These are phyloP conservation scores for Drosophila pallidifrons DNA, from an alignment of 1,140 invertebrate species.

Conservation along the genomic window DNA sequence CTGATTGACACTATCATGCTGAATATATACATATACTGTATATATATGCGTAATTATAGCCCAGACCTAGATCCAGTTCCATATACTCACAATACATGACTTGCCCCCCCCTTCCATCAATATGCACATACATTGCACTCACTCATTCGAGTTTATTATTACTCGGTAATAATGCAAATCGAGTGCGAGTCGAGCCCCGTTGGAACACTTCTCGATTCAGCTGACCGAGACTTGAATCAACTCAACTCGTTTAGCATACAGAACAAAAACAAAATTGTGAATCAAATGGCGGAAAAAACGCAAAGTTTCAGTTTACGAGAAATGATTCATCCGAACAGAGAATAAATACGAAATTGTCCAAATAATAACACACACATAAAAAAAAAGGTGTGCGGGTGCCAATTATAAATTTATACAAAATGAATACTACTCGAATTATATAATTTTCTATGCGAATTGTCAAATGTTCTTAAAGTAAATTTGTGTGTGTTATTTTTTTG, in stretches of 20 bases:
- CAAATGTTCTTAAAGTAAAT: conserved; percentile 48
- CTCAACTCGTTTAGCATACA: conserved; percentile 28
- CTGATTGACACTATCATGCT: conserved; percentile 13
- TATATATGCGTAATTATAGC: conserved; percentile 10
- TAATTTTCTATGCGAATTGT: conserved; percentile 51
- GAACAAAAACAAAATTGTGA: conserved; percentile 20
- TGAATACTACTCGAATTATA: conserved; percentile 35
- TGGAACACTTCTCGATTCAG: conserved; percentile 19
- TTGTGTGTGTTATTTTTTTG: conserved; percentile 22
- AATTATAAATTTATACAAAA: conserved; percentile 25
- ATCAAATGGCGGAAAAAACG: conserved; percentile 39
- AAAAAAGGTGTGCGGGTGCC: conserved; percentile 1
- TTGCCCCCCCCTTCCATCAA: conserved; percentile 57
- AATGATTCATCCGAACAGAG: conserved; percentile 58
- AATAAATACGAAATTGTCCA: conserved; percentile 15
- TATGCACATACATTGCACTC: conserved; percentile 76
- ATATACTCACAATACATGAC: conserved; percentile 55
- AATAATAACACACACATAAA: conserved; percentile 31
- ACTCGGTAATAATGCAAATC: conserved; percentile 44
- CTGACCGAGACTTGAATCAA: conserved; percentile 15
- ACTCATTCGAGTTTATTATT: conserved; percentile 66
- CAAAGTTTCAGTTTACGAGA: conserved; percentile 36
- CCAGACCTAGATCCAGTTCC: conserved; percentile 50
- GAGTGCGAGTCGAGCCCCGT: conserved; percentile 3
- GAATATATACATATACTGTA: background rate